These are phyloP conservation scores for Danio albolineatus DNA, from an alignment of 2,797 vertebrate species.

Conservation along the genomic window DNA sequence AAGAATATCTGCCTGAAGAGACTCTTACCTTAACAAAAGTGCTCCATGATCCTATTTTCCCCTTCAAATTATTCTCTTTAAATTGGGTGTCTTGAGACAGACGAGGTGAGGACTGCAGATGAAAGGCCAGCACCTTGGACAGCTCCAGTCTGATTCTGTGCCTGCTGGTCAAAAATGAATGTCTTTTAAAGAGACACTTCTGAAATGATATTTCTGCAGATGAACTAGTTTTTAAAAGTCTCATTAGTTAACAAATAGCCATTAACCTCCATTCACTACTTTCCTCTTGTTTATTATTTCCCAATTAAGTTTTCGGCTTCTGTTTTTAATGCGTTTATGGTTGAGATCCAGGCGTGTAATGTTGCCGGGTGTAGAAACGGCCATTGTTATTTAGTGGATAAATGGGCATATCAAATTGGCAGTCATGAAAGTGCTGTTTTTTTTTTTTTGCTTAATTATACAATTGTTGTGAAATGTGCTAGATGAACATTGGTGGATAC, in stretches of 20 bases:
- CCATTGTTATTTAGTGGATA: not conserved
- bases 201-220: conserved; percentile 59
- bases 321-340: conserved; percentile 21
- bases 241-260: conserved; percentile 42
- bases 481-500: not conserved
- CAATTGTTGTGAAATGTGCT: not conserved
- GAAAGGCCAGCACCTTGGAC: conserved; percentile 73
- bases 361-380: not conserved
- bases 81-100: conserved; percentile 65
- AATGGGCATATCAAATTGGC: not conserved
- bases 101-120: conserved; percentile 62
- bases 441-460: not conserved
- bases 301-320: not conserved
- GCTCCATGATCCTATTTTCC: conserved; percentile 49
- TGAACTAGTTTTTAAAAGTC: conserved; percentile 48
- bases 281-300: conserved; percentile 38
- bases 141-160: conserved; percentile 72
- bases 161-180: conserved; percentile 68
- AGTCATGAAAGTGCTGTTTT: not conserved
- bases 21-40: conserved; percentile 53
- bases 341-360: not conserved
- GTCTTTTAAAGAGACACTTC: conserved; percentile 64
- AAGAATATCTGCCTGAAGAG: conserved; percentile 46
- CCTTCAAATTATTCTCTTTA: conserved; percentile 66
- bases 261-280: conserved; percentile 57